These are phyloP conservation scores for Aix galericulata DNA, from an alignment of 2,113 vertebrate genomes.

Conservation along the genomic window DNA sequence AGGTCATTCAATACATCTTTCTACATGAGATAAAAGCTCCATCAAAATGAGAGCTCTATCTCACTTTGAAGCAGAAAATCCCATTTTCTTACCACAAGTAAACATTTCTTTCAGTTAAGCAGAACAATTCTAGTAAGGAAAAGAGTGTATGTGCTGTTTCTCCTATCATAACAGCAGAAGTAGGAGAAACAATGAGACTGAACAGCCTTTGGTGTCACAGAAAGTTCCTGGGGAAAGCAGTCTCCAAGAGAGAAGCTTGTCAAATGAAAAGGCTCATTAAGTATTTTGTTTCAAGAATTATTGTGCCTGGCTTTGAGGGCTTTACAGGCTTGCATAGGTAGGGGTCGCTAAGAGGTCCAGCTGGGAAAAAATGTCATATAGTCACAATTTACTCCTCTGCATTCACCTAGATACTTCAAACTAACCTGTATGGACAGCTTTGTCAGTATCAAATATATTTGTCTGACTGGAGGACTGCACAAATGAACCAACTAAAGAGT, in stretches of 20 bases:
- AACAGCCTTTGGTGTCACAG: background rate
- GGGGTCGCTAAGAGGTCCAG: background rate
- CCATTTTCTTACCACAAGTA: background rate
- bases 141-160: background rate
- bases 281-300: background rate
- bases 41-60: background rate
- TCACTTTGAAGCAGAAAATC: background rate
- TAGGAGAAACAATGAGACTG: background rate
- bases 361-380: background rate
- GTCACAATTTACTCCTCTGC: background rate
- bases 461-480: background rate
- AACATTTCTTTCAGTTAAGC: background rate
- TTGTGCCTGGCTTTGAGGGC: background rate
- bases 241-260: background rate
- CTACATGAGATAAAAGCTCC: background rate
- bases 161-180: background rate
- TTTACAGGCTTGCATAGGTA: background rate
- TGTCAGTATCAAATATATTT: background rate
- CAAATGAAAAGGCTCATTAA: background rate
- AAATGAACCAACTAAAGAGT: background rate
- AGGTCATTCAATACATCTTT: background rate
- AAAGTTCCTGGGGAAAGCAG: background rate
- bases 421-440: rapidly evolving
- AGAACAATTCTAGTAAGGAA: background rate
- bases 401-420: background rate